Evolutionary conservation across 2,113 vertebrate genomes (phyloP), one percentile per base, ranked within the genome.

Genomic region (Cyanistes caeruleus): DNA sequence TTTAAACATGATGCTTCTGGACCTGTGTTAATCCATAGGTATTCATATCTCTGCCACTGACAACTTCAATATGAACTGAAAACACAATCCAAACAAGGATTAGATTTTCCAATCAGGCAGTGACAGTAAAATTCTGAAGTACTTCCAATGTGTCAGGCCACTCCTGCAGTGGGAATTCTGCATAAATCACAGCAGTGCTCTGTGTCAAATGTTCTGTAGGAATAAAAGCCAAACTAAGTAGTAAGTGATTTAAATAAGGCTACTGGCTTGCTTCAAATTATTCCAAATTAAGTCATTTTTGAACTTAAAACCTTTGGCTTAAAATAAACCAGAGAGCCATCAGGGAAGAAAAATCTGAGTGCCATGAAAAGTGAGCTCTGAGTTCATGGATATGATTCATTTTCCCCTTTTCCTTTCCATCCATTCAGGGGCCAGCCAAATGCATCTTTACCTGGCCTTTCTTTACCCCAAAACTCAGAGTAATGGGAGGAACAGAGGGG

Each of bases 251-350:
- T 84, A 77, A 93, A 91, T 84, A 87, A 97, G 89, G 92, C 90
- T 95, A 96, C 94, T 96, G 95, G 95, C 93, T 92, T 89, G 75
- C 87, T 93, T 97, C 85, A 94, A 94, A 93, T 96, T 96, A 90
- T 95, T 96, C 95, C 95, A 95, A 94, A 96, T 96, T 93, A 95
- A 93, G 90, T 96, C 79, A 96, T 93, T 90, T 93, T 90, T 97
- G 72, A 96, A 96, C 92, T 96, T 89, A 93, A 95, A 96, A 81
- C 85, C 82, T 90, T 88, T 59, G 14, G 68, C 84, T 96, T 96
- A 95, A 96, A 95, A 96, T 90, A 94, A 96, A 96, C 87, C 93
- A 95, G 92, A 93, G 51, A 95, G 72, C 77, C 95, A 80, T 93
- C 51, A 75, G 87, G 84, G 69, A 90, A 92, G 90, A 90, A 91